phyloP scores from a whole-genome alignment of 2,888 invertebrate genomes.

The Melanophora roralis region DNA sequence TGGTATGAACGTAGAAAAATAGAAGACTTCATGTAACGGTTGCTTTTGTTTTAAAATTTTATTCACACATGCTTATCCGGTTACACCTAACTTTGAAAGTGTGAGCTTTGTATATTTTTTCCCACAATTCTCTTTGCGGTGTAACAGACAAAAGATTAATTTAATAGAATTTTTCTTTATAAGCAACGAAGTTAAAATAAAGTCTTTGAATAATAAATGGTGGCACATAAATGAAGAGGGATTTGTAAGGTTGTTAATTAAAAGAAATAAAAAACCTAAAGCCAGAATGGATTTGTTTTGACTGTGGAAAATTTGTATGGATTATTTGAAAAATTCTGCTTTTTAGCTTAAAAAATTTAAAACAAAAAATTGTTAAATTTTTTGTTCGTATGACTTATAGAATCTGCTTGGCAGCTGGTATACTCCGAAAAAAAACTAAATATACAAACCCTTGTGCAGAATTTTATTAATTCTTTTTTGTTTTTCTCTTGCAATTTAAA shows the following conservation, averaged over 20 bases:
- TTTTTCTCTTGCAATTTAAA: no score
- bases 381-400: no score
- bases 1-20: no score
- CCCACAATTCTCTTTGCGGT: background rate
- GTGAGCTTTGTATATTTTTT: slow-evolving; percentile 9
- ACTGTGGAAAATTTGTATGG: no score
- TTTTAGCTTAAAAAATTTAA: background rate
- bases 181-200: background rate
- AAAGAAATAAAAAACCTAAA: background rate
- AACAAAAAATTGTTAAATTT: no score
- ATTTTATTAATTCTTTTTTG: no score
- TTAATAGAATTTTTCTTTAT: background rate
- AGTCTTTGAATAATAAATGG: background rate
- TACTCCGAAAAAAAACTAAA: no score
- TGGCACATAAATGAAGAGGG: background rate
- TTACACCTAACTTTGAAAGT: background rate
- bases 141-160: background rate
- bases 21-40: background rate
- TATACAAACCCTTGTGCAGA: no score
- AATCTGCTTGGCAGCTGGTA: no score
- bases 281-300: no score
- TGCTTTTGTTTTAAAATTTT: slow-evolving; percentile 3
- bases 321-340: background rate
- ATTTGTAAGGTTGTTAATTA: background rate
- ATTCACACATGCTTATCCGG: background rate